phyloP scores from a whole-genome alignment of 2,888 invertebrate species.

The Eupithecia insigniata region DNA sequence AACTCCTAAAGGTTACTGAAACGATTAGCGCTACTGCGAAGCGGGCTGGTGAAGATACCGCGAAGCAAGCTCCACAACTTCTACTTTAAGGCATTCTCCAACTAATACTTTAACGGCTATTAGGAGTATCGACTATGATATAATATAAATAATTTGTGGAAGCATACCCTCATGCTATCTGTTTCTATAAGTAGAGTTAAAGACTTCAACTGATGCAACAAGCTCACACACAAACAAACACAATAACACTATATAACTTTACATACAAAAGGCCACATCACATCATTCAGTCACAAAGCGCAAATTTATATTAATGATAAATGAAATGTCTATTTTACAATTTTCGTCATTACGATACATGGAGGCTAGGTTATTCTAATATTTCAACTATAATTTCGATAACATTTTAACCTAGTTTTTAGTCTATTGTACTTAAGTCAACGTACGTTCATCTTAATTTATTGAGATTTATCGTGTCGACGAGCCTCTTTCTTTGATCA shows the following conservation, averaged over 20 bases:
- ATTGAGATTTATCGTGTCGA: conserved; percentile 63
- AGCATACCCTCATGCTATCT: conserved; percentile 68
- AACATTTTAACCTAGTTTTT: conserved; percentile 70
- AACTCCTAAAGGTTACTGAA: conserved; percentile 67
- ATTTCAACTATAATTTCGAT: conserved; percentile 66
- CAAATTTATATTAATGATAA: conserved; percentile 67
- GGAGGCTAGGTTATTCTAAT: conserved; percentile 51
- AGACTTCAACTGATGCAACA: conserved; percentile 75
- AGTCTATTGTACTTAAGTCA: conserved; percentile 70
- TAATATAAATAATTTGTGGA: conserved; percentile 71
- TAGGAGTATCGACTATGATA: conserved; percentile 62
- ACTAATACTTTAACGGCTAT: conserved; percentile 73
- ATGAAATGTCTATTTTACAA: conserved; percentile 71
- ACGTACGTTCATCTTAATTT: conserved; percentile 61
- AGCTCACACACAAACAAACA: conserved; percentile 78
- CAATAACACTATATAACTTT: conserved; percentile 70
- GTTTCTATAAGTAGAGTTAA: conserved; percentile 62
- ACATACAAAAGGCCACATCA: conserved; percentile 84
- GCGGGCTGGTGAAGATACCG: conserved; percentile 65
- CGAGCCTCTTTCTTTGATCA: conserved; percentile 64
- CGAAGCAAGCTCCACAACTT: conserved; percentile 55
- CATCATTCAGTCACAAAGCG: conserved; percentile 84
- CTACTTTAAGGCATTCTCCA: conserved; percentile 69
- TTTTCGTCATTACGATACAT: conserved; percentile 47
- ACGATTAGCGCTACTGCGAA: conserved; percentile 63